phyloP scores from a whole-genome alignment of 1,140 invertebrate genomes.

The Drosophila arizonae region DNA sequence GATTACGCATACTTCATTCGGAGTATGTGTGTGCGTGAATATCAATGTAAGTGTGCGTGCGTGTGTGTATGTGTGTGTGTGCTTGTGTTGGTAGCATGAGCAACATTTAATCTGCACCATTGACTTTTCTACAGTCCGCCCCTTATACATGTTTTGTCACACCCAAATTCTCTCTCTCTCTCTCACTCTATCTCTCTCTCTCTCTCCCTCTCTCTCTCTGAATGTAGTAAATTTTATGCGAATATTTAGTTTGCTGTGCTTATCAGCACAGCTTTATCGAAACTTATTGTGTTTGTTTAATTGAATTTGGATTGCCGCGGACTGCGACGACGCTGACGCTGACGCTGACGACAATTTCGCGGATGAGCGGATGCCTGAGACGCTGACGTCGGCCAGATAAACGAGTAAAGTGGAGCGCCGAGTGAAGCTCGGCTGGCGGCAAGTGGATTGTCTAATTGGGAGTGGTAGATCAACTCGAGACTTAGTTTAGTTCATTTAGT shows the following conservation, averaged over 20 bases:
- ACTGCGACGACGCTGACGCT: slow-evolving; percentile 37
- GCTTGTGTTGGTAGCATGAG: slow-evolving; percentile 52
- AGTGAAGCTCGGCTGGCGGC: slow-evolving; percentile 1
- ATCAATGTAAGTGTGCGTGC: no score
- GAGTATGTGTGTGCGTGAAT: slow-evolving; percentile 10
- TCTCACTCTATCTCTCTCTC: background rate
- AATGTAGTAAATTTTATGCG: slow-evolving; percentile 76
- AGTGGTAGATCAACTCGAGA: slow-evolving; percentile 72
- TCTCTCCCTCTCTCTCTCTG: background rate
- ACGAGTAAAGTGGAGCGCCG: background rate
- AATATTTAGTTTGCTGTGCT: slow-evolving; percentile 78
- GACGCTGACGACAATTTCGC: slow-evolving; percentile 71
- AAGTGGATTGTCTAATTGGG: slow-evolving; percentile 62
- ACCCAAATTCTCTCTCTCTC: slow-evolving; percentile 3
- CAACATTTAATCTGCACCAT: slow-evolving; percentile 81
- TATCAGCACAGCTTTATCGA: slow-evolving; percentile 80
- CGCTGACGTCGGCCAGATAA: slow-evolving; percentile 60
- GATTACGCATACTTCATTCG: slow-evolving; percentile 73
- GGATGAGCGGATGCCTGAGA: slow-evolving; percentile 60
- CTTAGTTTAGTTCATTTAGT: slow-evolving; percentile 79
- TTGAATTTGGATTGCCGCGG: slow-evolving; percentile 81
- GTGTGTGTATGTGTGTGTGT: slow-evolving; percentile 23
- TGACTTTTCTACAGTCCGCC: slow-evolving; percentile 67
- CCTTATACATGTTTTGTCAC: slow-evolving; percentile 39
- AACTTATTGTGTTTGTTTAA: slow-evolving; percentile 83